Base-by-base conservation (phyloP, 1,140 invertebrate genomes). In the Calycopis cecrops region DNA sequence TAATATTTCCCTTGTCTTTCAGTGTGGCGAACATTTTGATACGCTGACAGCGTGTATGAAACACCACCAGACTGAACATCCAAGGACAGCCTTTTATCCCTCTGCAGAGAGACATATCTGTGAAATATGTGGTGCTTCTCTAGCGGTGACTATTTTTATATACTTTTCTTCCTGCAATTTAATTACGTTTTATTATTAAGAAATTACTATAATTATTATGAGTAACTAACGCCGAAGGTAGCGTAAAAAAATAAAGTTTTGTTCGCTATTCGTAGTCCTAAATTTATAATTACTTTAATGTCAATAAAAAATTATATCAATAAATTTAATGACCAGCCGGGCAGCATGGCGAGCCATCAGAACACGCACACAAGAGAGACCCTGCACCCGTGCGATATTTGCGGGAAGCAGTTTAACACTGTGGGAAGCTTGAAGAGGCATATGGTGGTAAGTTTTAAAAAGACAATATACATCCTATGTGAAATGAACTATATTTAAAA, bases 291-390 rank as follows among this genome's bases (percentile, higher is more conserved):
- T n/a, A n/a, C n/a, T n/a, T n/a, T n/a, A n/a, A n/a, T n/a, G n/a
- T n/a, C n/a, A n/a, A n/a, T n/a, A n/a, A n/a, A 9, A 9, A 9
- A 16, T n/a, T 42, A 17, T 16, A 42, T 8, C 17, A n/a, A 42
- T n/a, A 1, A 3, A 9, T 35, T 57, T 0, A 3, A 28, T 28
- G 2, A 28, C 2, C 69, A 90, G 70, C 69, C 89, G 0, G 88
- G 89, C 47, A 89, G 89, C 51, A 71, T 91, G 1, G 83, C 88
- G 4, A 80, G 87, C 9, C 90, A 91, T 37, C 75, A 83, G 52
- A 90, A 89, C 44, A 89, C 87, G 14, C 90, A 95, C 71, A 94
- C 93, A 0, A 91, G 90, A 1, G 89, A 91, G 60, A 91, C 90
- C 54, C 88, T 91, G 0, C 92, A 91, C 58, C 86, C 90, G 1